Evolutionary conservation across 2,113 vertebrate species (phyloP).

Genomic region (Rhinopomastus cyanomelas): DNA sequence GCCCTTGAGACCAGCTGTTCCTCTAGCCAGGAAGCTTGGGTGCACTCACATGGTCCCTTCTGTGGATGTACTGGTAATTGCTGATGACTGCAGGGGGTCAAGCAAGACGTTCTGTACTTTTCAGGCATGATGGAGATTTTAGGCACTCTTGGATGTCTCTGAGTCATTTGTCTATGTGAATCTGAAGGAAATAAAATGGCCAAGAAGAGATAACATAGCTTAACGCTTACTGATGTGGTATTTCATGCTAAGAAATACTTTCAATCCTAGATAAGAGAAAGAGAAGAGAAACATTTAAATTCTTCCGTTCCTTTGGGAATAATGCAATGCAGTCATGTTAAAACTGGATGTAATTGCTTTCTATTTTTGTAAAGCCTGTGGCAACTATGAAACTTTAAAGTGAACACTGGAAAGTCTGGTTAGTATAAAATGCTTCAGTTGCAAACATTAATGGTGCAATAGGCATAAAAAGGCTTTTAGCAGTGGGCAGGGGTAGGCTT

Average conservation of each 20-base stretch:
- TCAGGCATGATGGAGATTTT: neutral
- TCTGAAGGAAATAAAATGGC: neutral
- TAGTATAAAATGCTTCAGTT: neutral
- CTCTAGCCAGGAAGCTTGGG: neutral
- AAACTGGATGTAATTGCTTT: slow-evolving; percentile 43
- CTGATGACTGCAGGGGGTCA: neutral
- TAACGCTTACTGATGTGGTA: neutral
- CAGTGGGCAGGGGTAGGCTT: neutral
- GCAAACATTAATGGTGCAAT: neutral
- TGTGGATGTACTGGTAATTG: neutral
- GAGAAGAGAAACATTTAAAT: neutral
- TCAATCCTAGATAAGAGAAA: neutral
- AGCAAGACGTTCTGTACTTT: neutral
- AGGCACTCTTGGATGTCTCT: neutral
- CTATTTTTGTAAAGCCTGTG: slow-evolving; percentile 48
- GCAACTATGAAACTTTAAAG: slow-evolving; percentile 7
- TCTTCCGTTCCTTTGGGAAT: neutral
- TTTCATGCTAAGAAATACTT: slow-evolving; percentile 7
- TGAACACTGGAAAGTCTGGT: neutral
- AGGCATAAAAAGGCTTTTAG: neutral
- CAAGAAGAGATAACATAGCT: neutral
- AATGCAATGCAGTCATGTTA: slow-evolving; percentile 23
- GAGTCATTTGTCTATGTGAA: neutral
- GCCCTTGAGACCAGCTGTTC: neutral
- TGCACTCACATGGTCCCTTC: fast-evolving